These are phyloP conservation scores for Amblyopsis hoosieri DNA, from an alignment of 2,797 vertebrate genomes.

Conservation along the genomic window DNA sequence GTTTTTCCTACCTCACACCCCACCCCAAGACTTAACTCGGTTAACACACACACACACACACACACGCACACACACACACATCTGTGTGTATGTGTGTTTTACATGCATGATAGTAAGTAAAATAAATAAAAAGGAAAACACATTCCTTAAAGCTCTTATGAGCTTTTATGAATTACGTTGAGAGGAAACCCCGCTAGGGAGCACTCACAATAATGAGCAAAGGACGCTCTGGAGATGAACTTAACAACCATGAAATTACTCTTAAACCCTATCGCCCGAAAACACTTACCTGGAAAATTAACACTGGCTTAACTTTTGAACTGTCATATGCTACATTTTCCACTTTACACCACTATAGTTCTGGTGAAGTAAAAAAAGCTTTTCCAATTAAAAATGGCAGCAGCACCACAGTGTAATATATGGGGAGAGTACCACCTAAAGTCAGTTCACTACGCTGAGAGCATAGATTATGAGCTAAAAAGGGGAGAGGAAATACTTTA, in stretches of 20 bases:
- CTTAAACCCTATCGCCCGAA: conserved; percentile 59
- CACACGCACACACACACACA: neutral
- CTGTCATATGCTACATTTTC: conserved; percentile 4
- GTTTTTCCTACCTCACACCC: conserved; percentile 40
- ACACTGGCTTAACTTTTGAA: conserved; percentile 55
- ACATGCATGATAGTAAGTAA: no score
- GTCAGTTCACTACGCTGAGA: conserved; percentile 24
- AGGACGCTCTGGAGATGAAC: conserved; percentile 51
- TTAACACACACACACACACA: conserved; percentile 24
- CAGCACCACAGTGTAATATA: conserved; percentile 32
- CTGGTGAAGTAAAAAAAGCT: conserved; percentile 24
- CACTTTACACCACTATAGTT: conserved; percentile 41
- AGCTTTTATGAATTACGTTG: conserved; percentile 42
- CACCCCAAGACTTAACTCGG: conserved; percentile 29
- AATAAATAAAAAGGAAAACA: no score
- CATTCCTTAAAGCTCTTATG: conserved; percentile 32
- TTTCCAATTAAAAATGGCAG: conserved; percentile 55
- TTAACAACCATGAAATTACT: conserved; percentile 81
- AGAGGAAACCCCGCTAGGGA: conserved; percentile 42
- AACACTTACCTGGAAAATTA: conserved; percentile 76
- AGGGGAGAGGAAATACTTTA: neutral
- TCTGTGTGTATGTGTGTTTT: neutral
- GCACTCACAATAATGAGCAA: conserved; percentile 55
- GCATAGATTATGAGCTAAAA: conserved; percentile 12
- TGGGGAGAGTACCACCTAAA: conserved; percentile 14